A percentile compares a stretch with the other conserved stretches of the same genome.
These are phyloP conservation scores for Cassiopea xamachana DNA, from an alignment of 30 jellyfish, hydroid and myxozoan genomes.

Conservation along the genomic window DNA sequence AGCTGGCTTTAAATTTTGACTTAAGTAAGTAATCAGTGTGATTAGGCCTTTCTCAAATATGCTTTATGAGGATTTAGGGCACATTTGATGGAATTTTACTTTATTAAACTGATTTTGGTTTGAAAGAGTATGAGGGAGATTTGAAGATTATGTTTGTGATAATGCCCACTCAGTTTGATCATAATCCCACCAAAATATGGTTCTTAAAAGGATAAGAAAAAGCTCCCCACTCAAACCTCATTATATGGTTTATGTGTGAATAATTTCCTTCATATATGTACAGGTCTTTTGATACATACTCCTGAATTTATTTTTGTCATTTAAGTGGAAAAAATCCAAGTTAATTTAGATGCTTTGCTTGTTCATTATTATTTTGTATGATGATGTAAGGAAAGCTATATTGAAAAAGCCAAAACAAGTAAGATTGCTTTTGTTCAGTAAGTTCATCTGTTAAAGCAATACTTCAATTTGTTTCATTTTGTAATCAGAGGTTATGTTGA, in stretches of 20 bases:
- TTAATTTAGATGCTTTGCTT: no score
- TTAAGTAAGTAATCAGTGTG: background rate
- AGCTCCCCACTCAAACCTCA: background rate
- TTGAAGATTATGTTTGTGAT: conserved; percentile 1
- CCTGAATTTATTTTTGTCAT: background rate
- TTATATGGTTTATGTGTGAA: background rate
- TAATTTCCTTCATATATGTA: background rate
- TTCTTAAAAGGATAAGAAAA: background rate
- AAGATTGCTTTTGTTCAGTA: no score
- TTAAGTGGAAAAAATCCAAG: no score
- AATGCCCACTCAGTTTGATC: conserved; percentile 1
- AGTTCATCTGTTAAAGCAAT: no score
- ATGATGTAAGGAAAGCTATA: no score
- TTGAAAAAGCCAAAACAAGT: no score
- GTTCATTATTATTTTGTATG: no score
- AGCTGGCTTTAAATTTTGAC: background rate
- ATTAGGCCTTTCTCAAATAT: conserved; percentile 5
- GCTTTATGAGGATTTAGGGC: conserved; percentile 17
- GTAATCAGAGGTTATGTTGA: no score
- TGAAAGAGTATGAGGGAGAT: conserved; percentile 22
- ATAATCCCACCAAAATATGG: conserved; percentile 13
- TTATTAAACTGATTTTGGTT: conserved; percentile 1
- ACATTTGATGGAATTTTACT: conserved; percentile 25
- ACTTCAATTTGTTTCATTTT: no score
- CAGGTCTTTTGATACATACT: background rate